Base-by-base conservation (phyloP, 2,888 invertebrate genomes). In the Crossocerus cetratus region DNA sequence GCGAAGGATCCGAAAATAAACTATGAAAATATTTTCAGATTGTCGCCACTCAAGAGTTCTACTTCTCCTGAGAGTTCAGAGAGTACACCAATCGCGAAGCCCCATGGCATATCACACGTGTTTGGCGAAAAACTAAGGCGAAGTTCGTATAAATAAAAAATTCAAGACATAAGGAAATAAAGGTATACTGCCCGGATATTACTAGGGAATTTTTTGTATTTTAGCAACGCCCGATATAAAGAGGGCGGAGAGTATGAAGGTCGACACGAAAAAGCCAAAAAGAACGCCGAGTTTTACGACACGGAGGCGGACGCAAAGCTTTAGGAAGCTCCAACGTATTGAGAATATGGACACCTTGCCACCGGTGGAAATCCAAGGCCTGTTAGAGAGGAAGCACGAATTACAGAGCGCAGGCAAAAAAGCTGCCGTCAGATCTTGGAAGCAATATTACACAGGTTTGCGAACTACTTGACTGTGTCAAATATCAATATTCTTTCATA, bases 281-380 rank as follows among this genome's bases (percentile, higher is more conserved):
- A 93, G 98, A 77, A 98, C 98, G 0, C 97, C 99, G 0, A 98
- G 98, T 78, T 98, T 99, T 91, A 99, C 97, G 32, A 98, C 99
- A 0, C 93, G 98, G 13, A 93, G 97, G 70, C 93, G 97, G 77
- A 96, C 96, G 16, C 96, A 96, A 88, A 97, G 97, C 89, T 97
- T 98, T 93, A 92, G 96, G 14, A 93, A 94, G 86, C 94, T 94
- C 86, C 93, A 93, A 64, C 93, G 93, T 76, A 90, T 92, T 85
- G 92, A 92, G 74, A 91, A 91, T 72, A 89, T 92, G 79, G 91
- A 92, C 85, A 91, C 94, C n/a, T 88, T 98, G 75, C 97, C 98
- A 3, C 97, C 97, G 0, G 96, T 97, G 0, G 98, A 98, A 90
- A 96, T 98, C 54, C 96, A 98, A 91, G 97, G 98, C 80, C 92